Evolutionary conservation across 2,797 vertebrate species (phyloP).

Genomic region (Hyperoplus immaculatus): DNA sequence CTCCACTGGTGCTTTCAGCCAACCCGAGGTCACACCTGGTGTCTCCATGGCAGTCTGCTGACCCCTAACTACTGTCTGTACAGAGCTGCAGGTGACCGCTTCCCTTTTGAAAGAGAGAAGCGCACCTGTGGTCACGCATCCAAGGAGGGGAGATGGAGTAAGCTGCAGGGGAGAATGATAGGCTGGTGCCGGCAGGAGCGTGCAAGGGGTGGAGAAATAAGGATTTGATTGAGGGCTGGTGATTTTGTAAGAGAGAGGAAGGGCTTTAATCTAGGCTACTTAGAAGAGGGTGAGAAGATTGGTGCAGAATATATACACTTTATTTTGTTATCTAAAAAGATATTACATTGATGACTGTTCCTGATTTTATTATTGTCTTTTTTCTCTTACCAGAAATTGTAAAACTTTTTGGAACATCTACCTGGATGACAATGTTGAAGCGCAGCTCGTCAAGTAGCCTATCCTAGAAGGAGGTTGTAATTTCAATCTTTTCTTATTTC

Average conservation of each 20-base stretch:
- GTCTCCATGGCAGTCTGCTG: conserved; percentile 45
- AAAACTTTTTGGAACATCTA: background rate
- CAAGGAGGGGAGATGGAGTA: conserved; percentile 11
- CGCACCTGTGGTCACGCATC: conserved; percentile 7
- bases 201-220: conserved; percentile 60
- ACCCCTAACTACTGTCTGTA: background rate
- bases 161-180: conserved; percentile 19
- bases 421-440: background rate
- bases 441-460: background rate
- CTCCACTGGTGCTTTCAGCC: background rate
- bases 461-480: background rate
- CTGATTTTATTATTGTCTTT: background rate
- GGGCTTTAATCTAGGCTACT: conserved; percentile 55
- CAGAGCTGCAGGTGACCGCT: background rate
- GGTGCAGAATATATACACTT: background rate
- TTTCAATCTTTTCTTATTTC: background rate
- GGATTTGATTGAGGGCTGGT: conserved; percentile 69
- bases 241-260: conserved; percentile 72
- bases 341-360: background rate
- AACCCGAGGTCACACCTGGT: background rate
- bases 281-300: conserved; percentile 23
- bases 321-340: background rate
- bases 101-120: conserved; percentile 13
- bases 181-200: conserved; percentile 14
- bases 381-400: background rate